Base-by-base conservation (phyloP, 2,888 invertebrate species). In the Hofmannophila pseudospretella region DNA sequence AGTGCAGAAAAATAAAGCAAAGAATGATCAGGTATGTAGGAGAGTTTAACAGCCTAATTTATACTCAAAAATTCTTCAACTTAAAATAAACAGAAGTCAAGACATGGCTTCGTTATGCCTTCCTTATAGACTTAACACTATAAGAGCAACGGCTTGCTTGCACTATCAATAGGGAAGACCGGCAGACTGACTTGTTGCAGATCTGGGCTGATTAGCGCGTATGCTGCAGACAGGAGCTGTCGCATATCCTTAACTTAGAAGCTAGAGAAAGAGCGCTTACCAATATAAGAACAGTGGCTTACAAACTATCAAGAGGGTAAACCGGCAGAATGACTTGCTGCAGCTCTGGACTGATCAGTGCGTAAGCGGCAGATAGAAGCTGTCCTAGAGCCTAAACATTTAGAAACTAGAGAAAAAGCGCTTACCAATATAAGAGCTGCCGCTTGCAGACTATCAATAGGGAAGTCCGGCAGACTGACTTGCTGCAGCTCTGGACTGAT, bases 131-230 rank as follows among this genome's bases (percentile, higher is more conserved):
- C 74, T 81, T 90, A 84, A 95, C 89, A 95, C 58, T 43, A 96
- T 89, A 42, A 82, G 71, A 2, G 92, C 93, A 20, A 92, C 91
- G 3, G 89, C 68, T 0, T 84, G 74, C 33, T n/a, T n/a, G 97
- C 72, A 74, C 92, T 95, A 60, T 96, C 96, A 1, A 96, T 69
- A 0, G 98, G 98, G 70, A 98, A 97, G 78, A 97, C 96, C 0
- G 97, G 97, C 39, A 98, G 76, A 37, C 92, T 93, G 37, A 96
- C 85, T 39, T 82, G 77, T 55, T 84, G 84, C 30, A 94, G 89
- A 69, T 96, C 96, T 4, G 92, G 91, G 10, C 93, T 92, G 49
- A 93, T 88, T 35, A 97, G 88, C 1, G 96, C 95, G 60, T 93
- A 91, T 0, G 93, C 94, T 43, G 93, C 93, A 1, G 94, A 93